Evolutionary conservation across 2,888 invertebrate species (phyloP).

Genomic region (Amphimallon solstitiale): DNA sequence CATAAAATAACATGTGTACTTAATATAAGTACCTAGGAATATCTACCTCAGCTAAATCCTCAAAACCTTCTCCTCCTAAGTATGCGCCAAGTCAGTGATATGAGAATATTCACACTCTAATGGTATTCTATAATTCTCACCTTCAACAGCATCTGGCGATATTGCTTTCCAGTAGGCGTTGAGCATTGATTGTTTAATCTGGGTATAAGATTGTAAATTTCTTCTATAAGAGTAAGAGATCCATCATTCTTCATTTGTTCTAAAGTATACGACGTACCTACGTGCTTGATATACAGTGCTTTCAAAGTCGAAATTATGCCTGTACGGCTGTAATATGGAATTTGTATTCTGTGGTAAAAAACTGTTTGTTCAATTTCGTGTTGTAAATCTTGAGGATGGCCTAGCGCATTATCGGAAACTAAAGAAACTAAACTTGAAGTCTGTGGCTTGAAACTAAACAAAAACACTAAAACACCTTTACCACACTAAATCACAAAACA

Average conservation of each 20-base stretch:
- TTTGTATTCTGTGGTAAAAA: slow-evolving; percentile 51
- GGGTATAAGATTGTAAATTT: slow-evolving; percentile 39
- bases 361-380: slow-evolving; percentile 44
- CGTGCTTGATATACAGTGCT: slow-evolving; percentile 35
- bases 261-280: slow-evolving; percentile 47
- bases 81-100: slow-evolving; percentile 19
- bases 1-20: too few species aligned
- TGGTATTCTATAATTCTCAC: slow-evolving; percentile 26
- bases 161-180: slow-evolving; percentile 50
- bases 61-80: slow-evolving; percentile 44
- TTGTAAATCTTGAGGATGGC: slow-evolving; percentile 43
- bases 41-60: slow-evolving; percentile 36
- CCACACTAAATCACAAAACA: too few species aligned
- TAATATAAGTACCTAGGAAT: too few species aligned
- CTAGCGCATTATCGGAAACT: slow-evolving; percentile 45
- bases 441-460: too few species aligned
- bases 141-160: slow-evolving; percentile 46
- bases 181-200: slow-evolving; percentile 45
- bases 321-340: slow-evolving; percentile 49
- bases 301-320: slow-evolving; percentile 49
- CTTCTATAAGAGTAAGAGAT: slow-evolving; percentile 30
- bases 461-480: too few species aligned
- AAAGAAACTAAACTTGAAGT: too few species aligned
- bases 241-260: slow-evolving; percentile 11
- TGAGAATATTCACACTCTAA: background rate